phyloP scores from a whole-genome alignment of 2,797 vertebrate genomes.

The Euphonia xanthogaster region DNA sequence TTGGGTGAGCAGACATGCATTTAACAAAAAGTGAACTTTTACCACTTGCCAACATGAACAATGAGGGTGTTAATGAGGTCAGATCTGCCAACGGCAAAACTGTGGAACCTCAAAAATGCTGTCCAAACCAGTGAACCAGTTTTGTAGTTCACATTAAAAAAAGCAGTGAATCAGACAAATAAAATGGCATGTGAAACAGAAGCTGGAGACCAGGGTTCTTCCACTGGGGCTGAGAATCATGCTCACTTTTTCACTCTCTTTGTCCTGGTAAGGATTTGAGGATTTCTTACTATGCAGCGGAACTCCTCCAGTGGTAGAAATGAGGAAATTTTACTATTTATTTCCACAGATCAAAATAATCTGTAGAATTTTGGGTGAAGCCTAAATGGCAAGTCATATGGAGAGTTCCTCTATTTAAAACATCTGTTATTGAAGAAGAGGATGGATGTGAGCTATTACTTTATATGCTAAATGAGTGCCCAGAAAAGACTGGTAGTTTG shows the following conservation, averaged over 20 bases:
- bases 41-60: not conserved
- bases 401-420: not conserved
- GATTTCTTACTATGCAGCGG: not conserved
- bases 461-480: not conserved
- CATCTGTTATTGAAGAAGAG: not conserved
- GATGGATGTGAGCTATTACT: not conserved
- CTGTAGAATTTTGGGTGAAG: not conserved
- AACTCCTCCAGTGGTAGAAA: not conserved
- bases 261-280: not conserved
- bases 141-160: not conserved
- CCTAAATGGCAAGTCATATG: not conserved
- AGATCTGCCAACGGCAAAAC: not conserved
- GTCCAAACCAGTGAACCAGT: not conserved
- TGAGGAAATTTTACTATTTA: not conserved
- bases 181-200: not conserved
- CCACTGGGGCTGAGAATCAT: not conserved
- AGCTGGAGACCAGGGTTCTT: not conserved
- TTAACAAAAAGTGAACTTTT: not conserved
- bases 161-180: not conserved
- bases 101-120: not conserved
- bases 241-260: not conserved
- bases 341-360: not conserved
- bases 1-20: not conserved
- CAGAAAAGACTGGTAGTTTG: not conserved
- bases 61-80: not conserved